These are phyloP conservation scores for Hippocampus comes DNA, from an alignment of 2,113 vertebrate genomes.

Conservation along the genomic window DNA sequence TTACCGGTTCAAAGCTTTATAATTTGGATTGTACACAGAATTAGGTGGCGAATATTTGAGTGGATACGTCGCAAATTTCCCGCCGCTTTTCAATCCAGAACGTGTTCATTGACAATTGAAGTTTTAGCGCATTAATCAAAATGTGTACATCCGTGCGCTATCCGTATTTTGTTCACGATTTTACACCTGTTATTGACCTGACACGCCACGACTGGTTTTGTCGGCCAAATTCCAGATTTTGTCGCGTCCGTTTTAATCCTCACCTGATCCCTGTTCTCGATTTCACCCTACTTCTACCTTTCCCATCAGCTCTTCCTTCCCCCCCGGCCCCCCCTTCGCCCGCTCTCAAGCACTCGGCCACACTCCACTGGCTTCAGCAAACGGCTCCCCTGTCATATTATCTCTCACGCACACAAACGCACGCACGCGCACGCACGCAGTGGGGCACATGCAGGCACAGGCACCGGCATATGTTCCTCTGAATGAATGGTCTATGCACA, in stretches of 20 bases:
- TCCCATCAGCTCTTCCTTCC: constrained; percentile 48
- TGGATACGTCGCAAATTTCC: too few relatives aligned
- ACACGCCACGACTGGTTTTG: too few relatives aligned
- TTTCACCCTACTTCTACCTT: constrained; percentile 38
- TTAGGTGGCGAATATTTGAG: too few relatives aligned
- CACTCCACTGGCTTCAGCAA: constrained; percentile 72
- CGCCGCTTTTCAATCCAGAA: too few relatives aligned
- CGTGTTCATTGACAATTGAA: too few relatives aligned
- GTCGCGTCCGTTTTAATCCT: constrained; percentile 52
- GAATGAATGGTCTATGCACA: constrained; percentile 10
- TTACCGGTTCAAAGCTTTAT: too few relatives aligned
- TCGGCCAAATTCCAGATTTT: constrained; percentile 34
- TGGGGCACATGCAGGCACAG: constrained; percentile 8
- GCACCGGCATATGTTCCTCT: constrained; percentile 7
- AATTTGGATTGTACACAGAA: too few relatives aligned
- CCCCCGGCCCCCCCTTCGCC: constrained; percentile 23
- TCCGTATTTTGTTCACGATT: too few relatives aligned
- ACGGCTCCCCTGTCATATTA: constrained; percentile 70
- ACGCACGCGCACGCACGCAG: constrained; percentile 1
- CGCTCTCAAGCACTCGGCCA: constrained; percentile 55
- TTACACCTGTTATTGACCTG: too few relatives aligned
- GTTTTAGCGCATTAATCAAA: too few relatives aligned
- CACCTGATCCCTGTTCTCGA: constrained; percentile 53
- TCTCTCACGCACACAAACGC: constrained; percentile 37
- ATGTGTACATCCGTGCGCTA: too few relatives aligned